Percentiles rank a stretch among this genome's conserved stretches.
phyloP scores from a whole-genome alignment of 1,140 invertebrate species.

The Drosophila kohkoa region DNA sequence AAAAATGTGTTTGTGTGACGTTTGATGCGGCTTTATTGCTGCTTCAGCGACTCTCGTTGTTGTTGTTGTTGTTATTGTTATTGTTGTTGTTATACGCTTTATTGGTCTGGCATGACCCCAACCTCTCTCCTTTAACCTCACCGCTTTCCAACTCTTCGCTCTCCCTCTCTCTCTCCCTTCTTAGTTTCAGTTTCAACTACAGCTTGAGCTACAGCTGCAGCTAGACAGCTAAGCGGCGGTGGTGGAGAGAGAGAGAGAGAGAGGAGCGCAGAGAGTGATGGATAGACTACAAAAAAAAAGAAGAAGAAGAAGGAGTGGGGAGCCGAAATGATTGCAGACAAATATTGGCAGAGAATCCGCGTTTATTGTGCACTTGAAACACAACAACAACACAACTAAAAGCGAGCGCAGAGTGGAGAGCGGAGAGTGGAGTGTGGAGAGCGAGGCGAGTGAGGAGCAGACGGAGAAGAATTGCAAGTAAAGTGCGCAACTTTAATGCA shows the following conservation, averaged over 20 bases:
- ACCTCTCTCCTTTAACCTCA: background rate
- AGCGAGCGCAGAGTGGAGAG: constrained; percentile 3
- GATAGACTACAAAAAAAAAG: constrained; percentile 2
- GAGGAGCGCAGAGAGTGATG: background rate
- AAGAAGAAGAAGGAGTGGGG: constrained; percentile 49
- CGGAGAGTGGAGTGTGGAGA: background rate
- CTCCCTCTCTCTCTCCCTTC: background rate
- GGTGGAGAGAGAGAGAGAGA: background rate
- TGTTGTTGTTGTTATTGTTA: constrained; percentile 29
- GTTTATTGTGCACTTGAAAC: constrained; percentile 78
- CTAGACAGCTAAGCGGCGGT: background rate
- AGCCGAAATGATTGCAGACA: constrained; percentile 79
- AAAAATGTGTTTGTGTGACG: constrained; percentile 4
- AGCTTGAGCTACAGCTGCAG: background rate
- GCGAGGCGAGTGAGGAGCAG: no score
- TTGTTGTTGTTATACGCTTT: constrained; percentile 44
- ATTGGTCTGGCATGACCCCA: constrained; percentile 58
- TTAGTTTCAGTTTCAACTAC: background rate
- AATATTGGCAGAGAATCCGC: constrained; percentile 78
- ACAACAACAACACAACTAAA: constrained; percentile 24
- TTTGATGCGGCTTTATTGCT: constrained; percentile 71
- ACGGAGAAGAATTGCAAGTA: constrained; percentile 5
- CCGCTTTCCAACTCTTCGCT: background rate
- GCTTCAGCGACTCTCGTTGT: constrained; percentile 48
- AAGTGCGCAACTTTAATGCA: constrained; percentile 71